Conservation (phyloP, 2,797 vertebrate species). For the Manis crassicaudata region DNA sequence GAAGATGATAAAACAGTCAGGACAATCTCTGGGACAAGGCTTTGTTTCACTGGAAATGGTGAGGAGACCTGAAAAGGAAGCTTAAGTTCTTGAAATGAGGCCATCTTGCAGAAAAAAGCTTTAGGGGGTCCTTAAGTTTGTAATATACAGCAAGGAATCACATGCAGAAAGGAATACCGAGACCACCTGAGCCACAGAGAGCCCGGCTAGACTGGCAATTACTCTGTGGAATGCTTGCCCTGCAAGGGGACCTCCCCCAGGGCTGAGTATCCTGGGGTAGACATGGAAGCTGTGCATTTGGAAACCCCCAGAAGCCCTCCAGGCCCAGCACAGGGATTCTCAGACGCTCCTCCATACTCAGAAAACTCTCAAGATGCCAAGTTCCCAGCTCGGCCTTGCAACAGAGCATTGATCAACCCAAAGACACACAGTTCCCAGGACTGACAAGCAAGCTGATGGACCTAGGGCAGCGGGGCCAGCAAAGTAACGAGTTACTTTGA, state of each 20-base stretch:
- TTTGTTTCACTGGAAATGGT: conserved; percentile 9
- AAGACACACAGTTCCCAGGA: not conserved
- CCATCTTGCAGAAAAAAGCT: not conserved
- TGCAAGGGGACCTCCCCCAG: not conserved
- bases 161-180: not conserved
- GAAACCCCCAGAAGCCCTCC: not conserved
- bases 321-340: not conserved
- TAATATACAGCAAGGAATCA: not conserved
- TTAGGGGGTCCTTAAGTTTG: not conserved
- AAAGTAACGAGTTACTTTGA: not conserved
- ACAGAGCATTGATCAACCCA: not conserved
- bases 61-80: not conserved
- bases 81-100: not conserved
- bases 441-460: conserved; percentile 25
- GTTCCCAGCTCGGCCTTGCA: conserved; percentile 36
- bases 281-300: not conserved
- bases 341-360: not conserved
- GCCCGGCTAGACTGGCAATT: not conserved
- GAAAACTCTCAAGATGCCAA: not conserved
- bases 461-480: not conserved
- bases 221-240: not conserved
- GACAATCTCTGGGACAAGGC: not conserved
- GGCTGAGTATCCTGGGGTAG: not conserved
- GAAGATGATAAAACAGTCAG: not conserved
- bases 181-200: not conserved